Percentiles rank a stretch among this genome's conserved stretches.
Evolutionary conservation across 2,113 vertebrate species (phyloP).

Genomic region (Pseudolaguvia tuberculata): DNA sequence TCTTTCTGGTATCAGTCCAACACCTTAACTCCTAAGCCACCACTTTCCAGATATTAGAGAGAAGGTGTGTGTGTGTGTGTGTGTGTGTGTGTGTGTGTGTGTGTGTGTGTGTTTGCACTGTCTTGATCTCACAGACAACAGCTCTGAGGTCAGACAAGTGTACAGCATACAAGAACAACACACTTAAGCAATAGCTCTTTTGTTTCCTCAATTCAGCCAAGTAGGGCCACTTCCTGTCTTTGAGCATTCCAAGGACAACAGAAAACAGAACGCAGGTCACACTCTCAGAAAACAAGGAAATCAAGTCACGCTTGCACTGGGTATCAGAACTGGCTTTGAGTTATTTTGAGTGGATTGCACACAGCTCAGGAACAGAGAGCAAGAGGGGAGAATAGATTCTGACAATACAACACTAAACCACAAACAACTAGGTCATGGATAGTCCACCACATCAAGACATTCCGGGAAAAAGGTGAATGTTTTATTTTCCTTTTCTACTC

Average conservation of each 20-base stretch:
- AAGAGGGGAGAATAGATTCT: constrained; percentile 48
- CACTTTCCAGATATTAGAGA: neutral
- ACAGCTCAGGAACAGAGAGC: constrained; percentile 52
- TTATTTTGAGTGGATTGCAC: constrained; percentile 54
- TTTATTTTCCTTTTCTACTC: constrained; percentile 35
- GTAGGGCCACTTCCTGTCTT: constrained; percentile 6
- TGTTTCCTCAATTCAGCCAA: constrained; percentile 26
- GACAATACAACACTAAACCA: constrained; percentile 59
- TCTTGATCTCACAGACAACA: constrained; percentile 26
- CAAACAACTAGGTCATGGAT: constrained; percentile 29
- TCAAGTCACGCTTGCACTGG: constrained; percentile 36
- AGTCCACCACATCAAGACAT: constrained; percentile 62
- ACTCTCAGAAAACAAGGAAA: constrained; percentile 39
- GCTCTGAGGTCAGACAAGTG: constrained; percentile 54
- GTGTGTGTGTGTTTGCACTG: constrained; percentile 9
- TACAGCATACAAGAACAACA: constrained; percentile 44
- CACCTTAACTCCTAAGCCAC: too few species aligned
- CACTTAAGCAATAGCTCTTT: constrained; percentile 31
- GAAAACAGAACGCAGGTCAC: constrained; percentile 12
- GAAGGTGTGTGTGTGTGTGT: neutral
- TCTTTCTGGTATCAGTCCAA: too few species aligned
- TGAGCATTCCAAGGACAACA: neutral
- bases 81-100: neutral
- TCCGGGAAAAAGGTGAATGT: constrained; percentile 64
- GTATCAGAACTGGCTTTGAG: constrained; percentile 52